Evolutionary conservation across 37 sponge, comb jelly and placozoan species (phyloP).

Genomic region (Bolinopsis microptera): DNA sequence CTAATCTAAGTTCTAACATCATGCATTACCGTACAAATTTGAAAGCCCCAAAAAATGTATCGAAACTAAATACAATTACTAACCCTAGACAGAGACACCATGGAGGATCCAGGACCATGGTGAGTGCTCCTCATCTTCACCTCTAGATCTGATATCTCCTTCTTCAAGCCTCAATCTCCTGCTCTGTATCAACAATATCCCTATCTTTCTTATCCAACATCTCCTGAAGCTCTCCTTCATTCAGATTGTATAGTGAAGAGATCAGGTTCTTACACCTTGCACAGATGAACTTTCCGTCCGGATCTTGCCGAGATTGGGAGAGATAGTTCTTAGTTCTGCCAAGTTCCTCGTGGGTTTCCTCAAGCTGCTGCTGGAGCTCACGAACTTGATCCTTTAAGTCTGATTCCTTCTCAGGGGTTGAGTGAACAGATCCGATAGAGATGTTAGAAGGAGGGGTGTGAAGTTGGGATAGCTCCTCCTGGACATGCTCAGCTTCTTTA

Average conservation of each 20-base stretch:
- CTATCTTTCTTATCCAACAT: constrained; percentile 47
- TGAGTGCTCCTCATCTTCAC: constrained; percentile 51
- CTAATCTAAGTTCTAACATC: no score
- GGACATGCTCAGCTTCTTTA: constrained; percentile 7
- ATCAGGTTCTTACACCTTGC: constrained; percentile 61
- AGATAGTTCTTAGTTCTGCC: not conserved
- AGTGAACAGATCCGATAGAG: not conserved
- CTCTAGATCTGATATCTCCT: constrained; percentile 18
- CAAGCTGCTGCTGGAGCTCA: constrained; percentile 45
- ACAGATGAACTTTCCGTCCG: constrained; percentile 52
- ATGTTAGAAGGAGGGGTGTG: constrained; percentile 48
- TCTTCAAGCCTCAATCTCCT: not conserved
- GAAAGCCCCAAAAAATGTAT: no score
- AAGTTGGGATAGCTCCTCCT: constrained; percentile 25
- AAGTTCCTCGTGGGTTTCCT: constrained; percentile 48
- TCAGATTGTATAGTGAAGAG: not conserved
- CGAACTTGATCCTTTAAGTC: constrained; percentile 2
- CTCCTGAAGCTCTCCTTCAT: constrained; percentile 19
- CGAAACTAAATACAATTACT: constrained; percentile 5
- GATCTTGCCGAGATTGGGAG: constrained; percentile 1
- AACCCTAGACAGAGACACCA: constrained; percentile 62
- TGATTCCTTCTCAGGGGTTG: constrained; percentile 27
- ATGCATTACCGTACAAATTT: no score
- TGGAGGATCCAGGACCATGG: constrained; percentile 44
- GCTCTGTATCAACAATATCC: constrained; percentile 46